These are phyloP conservation scores for Atopsyche davidsoni DNA, from an alignment of 1,140 invertebrate species.

Conservation along the genomic window DNA sequence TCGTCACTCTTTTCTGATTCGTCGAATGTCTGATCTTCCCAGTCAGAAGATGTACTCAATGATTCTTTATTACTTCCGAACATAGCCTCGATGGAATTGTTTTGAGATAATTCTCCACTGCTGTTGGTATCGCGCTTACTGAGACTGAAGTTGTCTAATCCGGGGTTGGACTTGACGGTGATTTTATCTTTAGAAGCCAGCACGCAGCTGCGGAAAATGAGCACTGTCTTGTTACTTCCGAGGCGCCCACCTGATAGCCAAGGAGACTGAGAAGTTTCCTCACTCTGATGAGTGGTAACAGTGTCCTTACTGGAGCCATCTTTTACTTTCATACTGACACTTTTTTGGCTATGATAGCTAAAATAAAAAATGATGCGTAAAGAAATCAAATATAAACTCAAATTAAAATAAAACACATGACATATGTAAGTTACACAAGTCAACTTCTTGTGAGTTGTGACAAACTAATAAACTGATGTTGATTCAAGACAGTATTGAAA, in stretches of 20 bases:
- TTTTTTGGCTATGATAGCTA: slow-evolving; percentile 3
- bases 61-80: slow-evolving; percentile 2
- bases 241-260: slow-evolving; percentile 51
- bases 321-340: slow-evolving; percentile 25
- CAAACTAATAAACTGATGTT: not conserved
- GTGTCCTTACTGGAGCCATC: slow-evolving; percentile 13
- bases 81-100: not conserved
- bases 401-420: not conserved
- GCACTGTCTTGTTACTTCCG: slow-evolving; percentile 47
- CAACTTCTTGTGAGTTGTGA: too few relatives aligned
- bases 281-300: not conserved
- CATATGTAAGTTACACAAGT: too few relatives aligned
- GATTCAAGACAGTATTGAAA: too few relatives aligned
- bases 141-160: not conserved
- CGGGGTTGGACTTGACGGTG: not conserved
- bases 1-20: slow-evolving; percentile 18
- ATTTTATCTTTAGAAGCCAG: slow-evolving; percentile 36
- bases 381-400: not conserved
- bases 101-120: not conserved
- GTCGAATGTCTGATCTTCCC: slow-evolving; percentile 14
- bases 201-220: slow-evolving; percentile 53
- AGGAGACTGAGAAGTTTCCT: slow-evolving; percentile 12
- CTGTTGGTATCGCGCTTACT: not conserved
- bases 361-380: slow-evolving; percentile 1
- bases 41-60: slow-evolving; percentile 4